A percentile compares a stretch with the other conserved stretches of the same genome.
Evolutionary conservation across 2,888 invertebrate species (phyloP).

Genomic region (Drosophila rellima): DNA sequence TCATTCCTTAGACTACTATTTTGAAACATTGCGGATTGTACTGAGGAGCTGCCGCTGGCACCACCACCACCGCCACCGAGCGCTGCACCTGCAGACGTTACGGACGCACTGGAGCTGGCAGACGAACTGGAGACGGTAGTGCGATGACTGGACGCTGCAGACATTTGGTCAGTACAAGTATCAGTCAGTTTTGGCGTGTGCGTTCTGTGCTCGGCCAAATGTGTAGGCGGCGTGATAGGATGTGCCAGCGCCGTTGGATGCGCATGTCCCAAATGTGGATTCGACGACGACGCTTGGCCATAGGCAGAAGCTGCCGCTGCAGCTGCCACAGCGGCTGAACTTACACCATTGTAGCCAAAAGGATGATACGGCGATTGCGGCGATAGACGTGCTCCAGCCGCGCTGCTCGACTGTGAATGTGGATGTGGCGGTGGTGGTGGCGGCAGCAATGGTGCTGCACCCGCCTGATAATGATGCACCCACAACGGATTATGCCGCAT

Average conservation of each 20-base stretch:
- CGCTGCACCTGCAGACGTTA: slow-evolving; percentile 54
- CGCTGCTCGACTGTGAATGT: slow-evolving; percentile 56
- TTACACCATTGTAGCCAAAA: slow-evolving; percentile 84
- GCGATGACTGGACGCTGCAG: slow-evolving; percentile 75
- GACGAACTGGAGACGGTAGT: slow-evolving; percentile 70
- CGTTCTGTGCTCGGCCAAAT: slow-evolving; percentile 63
- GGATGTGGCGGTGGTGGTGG: slow-evolving; percentile 72
- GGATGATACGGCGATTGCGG: slow-evolving; percentile 84
- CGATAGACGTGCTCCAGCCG: slow-evolving; percentile 85
- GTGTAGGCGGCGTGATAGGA: slow-evolving; percentile 64
- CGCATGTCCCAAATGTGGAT: slow-evolving; percentile 62
- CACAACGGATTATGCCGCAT: slow-evolving; percentile 86
- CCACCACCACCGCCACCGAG: slow-evolving; percentile 45
- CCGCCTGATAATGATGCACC: slow-evolving; percentile 86
- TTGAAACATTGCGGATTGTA: slow-evolving; percentile 82
- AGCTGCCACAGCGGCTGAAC: slow-evolving; percentile 78
- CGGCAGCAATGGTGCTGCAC: slow-evolving; percentile 82
- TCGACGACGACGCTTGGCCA: slow-evolving; percentile 64
- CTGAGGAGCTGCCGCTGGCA: slow-evolving; percentile 58
- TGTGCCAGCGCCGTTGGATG: slow-evolving; percentile 58
- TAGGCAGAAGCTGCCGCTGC: slow-evolving; percentile 78
- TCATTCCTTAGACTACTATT: slow-evolving; percentile 86
- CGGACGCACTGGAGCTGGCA: slow-evolving; percentile 61
- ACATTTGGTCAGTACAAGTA: slow-evolving; percentile 74
- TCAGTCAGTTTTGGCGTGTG: slow-evolving; percentile 81